These are phyloP conservation scores for Conistra vaccinii DNA, from an alignment of 2,888 invertebrate genomes.

Conservation along the genomic window DNA sequence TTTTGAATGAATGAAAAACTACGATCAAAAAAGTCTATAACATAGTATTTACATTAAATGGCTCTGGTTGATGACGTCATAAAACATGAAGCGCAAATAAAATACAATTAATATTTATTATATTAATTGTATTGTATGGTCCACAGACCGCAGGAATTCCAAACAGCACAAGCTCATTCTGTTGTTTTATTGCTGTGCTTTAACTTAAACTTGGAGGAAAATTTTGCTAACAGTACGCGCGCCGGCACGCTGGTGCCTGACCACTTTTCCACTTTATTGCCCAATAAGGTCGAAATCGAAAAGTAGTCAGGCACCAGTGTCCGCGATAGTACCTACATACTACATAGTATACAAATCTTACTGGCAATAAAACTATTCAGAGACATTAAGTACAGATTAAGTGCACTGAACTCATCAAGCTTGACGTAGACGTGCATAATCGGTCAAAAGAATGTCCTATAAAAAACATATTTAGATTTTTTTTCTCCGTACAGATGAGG, in stretches of 20 bases:
- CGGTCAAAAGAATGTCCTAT: conserved; percentile 20
- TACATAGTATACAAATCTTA: neutral
- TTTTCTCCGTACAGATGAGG: conserved; percentile 49
- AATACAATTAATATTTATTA: too few relatives aligned
- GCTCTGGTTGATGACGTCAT: conserved; percentile 21
- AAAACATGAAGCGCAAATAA: conserved; percentile 1
- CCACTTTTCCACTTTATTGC: too few relatives aligned
- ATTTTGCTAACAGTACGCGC: neutral
- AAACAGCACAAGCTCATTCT: conserved; percentile 19
- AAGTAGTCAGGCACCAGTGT: too few relatives aligned
- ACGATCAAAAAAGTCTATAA: neutral
- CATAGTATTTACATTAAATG: conserved; percentile 12
- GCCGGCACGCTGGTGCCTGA: too few relatives aligned
- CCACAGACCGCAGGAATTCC: conserved; percentile 44
- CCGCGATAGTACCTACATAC: too few relatives aligned
- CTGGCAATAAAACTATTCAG: conserved; percentile 11
- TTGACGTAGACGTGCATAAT: neutral
- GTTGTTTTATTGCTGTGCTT: conserved; percentile 33
- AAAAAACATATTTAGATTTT: conserved; percentile 28
- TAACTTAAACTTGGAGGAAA: neutral
- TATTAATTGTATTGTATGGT: too few relatives aligned
- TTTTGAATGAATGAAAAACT: neutral
- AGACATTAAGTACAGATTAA: conserved; percentile 15
- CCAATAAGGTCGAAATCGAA: too few relatives aligned
- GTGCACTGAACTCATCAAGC: conserved; percentile 11